Evolutionary conservation across 2,888 invertebrate species (phyloP), one percentile per base, ranked within the genome.

Genomic region (Chelonus formosanus): DNA sequence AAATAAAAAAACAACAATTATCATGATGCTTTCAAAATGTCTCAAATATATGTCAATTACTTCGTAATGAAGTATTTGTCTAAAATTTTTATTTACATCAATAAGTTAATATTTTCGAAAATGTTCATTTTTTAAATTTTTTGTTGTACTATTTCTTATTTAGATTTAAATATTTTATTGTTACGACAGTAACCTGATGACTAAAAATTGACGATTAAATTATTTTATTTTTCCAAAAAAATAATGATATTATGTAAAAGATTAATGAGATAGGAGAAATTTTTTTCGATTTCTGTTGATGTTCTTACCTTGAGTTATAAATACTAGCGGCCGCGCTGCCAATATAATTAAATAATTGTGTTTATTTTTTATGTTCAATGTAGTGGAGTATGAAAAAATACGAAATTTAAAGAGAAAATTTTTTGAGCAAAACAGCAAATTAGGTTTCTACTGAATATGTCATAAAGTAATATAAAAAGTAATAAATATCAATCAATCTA

Each of bases 321-420:
- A 80, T 81, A 82, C 83, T 84, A 83, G 84, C 82, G 80, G 84
- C 84, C 82, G 84, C 84, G 84, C 84, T 84, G 84, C 84, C 84
- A 82, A 80, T 84, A 83, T 82, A 84, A 84, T 84, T 82, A 84
- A 84, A 84, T 84, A 78, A 84, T 81, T 82, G 82, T 78, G 82
- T 84, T 83, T 80, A 80, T 79, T 80, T 78, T 78, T 80, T 78
- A 79, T 78, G 75, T 76, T 79, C 76, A 80, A 78, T 76, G 78
- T 73, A 80, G 77, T 79, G 74, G 80, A 77, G 43, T 50, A 62
- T 62, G 61, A 62, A 62, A 62, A 48, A 48, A 54, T 45, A 62
- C 31, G 54, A 62, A 54, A 62, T 62, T 62, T 31, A 60, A 52
- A 52, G 50, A 48, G 52, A 60, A 50, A 60, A 35, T 47, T 44